Evolutionary conservation across 2,797 vertebrate species (phyloP).

Genomic region (Enteromius unitaeniatus): DNA sequence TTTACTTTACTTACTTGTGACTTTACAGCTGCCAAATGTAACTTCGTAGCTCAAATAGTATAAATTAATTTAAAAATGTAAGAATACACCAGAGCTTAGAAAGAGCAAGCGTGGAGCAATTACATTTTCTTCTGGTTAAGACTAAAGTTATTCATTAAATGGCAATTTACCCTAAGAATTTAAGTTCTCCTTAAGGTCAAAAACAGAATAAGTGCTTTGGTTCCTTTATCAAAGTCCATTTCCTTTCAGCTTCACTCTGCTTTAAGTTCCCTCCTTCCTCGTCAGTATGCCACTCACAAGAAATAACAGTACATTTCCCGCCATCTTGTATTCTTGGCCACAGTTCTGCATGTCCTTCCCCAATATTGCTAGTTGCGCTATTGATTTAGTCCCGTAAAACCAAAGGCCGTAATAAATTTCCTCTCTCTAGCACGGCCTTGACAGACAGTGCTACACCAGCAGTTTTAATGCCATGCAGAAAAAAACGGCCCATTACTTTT

Average conservation of each 20-base stretch:
- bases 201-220: constrained; percentile 16
- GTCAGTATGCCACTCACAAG: constrained; percentile 40
- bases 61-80: not conserved
- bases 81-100: not conserved
- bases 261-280: not conserved
- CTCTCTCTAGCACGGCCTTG: constrained; percentile 25
- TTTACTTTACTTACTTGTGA: not conserved
- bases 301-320: not conserved
- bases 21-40: not conserved
- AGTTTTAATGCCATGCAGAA: constrained; percentile 26
- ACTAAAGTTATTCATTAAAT: constrained; percentile 2
- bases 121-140: not conserved
- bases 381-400: constrained; percentile 41
- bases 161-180: not conserved
- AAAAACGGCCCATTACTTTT: not conserved
- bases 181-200: not conserved
- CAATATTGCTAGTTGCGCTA: constrained; percentile 29
- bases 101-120: not conserved
- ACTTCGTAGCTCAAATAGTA: not conserved
- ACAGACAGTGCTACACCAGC: constrained; percentile 34
- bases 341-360: constrained; percentile 17
- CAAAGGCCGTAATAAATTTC: constrained; percentile 33
- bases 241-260: constrained; percentile 8
- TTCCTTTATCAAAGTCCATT: not conserved
- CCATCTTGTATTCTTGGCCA: constrained; percentile 11